phyloP scores from a whole-genome alignment of 2,888 invertebrate species.

The Cancer borealis region DNA sequence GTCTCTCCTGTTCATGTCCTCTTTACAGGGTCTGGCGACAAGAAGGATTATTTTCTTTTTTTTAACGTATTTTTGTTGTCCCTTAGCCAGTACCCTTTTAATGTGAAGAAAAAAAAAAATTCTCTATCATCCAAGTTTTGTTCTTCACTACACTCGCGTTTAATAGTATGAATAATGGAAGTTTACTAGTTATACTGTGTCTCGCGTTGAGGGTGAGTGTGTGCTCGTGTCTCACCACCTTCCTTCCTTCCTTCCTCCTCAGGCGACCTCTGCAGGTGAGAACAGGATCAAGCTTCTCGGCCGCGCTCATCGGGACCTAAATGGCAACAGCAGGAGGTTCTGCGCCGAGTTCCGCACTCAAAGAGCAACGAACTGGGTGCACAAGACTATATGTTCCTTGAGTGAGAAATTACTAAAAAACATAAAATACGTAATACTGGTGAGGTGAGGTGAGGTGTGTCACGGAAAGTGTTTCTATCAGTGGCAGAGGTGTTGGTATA shows the following conservation, averaged over 20 bases:
- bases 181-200: not conserved
- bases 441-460: slow-evolving; percentile 9
- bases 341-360: not conserved
- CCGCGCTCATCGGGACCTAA: slow-evolving; percentile 74
- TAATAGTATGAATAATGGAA: not conserved
- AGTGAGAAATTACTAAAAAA: not conserved
- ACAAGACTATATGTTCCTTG: slow-evolving; percentile 8
- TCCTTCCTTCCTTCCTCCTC: slow-evolving; percentile 36
- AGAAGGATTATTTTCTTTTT: too few species aligned
- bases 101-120: too few species aligned
- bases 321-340: not conserved
- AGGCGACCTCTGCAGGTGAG: slow-evolving; percentile 69
- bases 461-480: slow-evolving; percentile 35
- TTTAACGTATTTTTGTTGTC: too few species aligned
- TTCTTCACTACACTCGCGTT: not conserved
- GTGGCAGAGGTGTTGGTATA: not conserved
- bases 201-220: not conserved
- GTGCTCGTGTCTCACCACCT: not conserved
- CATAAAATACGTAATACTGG: not conserved
- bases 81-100: not conserved
- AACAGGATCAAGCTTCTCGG: slow-evolving; percentile 74
- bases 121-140: not conserved
- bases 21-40: too few species aligned
- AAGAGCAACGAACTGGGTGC: slow-evolving; percentile 15
- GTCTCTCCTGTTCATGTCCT: too few species aligned